phyloP scores from a whole-genome alignment of 2,113 vertebrate genomes.

The Mola mola region DNA sequence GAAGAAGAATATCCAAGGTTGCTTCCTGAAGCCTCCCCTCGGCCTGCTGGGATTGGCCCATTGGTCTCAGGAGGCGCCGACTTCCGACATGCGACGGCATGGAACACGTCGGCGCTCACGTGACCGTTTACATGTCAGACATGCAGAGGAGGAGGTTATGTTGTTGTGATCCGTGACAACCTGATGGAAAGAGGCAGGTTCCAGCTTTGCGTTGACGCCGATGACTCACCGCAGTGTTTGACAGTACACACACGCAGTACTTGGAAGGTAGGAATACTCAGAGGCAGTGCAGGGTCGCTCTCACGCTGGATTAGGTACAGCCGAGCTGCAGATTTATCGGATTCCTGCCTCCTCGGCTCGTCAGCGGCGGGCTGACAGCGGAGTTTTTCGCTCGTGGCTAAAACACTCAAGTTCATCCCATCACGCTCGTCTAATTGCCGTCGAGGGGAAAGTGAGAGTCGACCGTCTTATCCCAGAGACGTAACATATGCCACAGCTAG shows the following conservation, averaged over 20 bases:
- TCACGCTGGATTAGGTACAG: slow-evolving; percentile 59
- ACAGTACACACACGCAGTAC: too few relatives aligned
- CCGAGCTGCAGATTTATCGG: slow-evolving; percentile 53
- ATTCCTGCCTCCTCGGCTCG: slow-evolving; percentile 59
- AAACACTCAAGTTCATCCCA: slow-evolving; percentile 75
- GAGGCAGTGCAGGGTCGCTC: neutral
- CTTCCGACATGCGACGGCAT: too few relatives aligned
- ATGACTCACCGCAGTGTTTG: too few relatives aligned
- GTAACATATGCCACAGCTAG: too few relatives aligned
- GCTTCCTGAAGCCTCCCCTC: slow-evolving; percentile 42
- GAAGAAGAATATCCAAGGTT: slow-evolving; percentile 58
- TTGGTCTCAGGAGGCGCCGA: too few relatives aligned
- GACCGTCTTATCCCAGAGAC: slow-evolving; percentile 51
- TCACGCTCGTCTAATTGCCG: slow-evolving; percentile 71
- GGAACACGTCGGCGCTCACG: too few relatives aligned
- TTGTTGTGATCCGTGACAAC: too few relatives aligned
- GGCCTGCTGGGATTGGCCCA: slow-evolving; percentile 37
- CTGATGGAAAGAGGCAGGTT: too few relatives aligned
- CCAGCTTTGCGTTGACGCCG: too few relatives aligned
- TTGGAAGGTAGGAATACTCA: too few relatives aligned
- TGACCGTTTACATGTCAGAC: too few relatives aligned
- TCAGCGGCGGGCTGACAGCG: slow-evolving; percentile 59
- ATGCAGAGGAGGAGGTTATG: too few relatives aligned
- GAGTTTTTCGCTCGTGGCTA: slow-evolving; percentile 75
- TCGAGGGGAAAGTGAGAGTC: slow-evolving; percentile 66